phyloP scores from a whole-genome alignment of 2,797 vertebrate species.

The Antennarius maculatus region DNA sequence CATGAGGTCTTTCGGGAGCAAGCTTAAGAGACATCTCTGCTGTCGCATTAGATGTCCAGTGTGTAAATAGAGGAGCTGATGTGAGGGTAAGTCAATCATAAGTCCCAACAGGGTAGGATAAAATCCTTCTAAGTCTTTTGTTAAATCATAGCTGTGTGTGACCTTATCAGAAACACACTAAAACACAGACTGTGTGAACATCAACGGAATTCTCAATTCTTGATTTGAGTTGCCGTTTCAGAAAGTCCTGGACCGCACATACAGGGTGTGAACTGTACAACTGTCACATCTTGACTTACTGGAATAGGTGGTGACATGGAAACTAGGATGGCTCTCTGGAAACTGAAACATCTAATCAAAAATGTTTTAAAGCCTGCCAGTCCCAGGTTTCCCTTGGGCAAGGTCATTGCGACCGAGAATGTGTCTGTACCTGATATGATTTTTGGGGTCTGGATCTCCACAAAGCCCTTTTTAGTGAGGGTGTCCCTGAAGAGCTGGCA shows the following conservation, averaged over 20 bases:
- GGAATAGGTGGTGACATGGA: conserved; percentile 15
- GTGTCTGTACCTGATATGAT: conserved; percentile 93
- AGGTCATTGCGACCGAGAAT: neutral
- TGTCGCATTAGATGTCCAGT: conserved; percentile 40
- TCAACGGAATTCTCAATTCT: conserved; percentile 12
- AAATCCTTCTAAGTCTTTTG: neutral
- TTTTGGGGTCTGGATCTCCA: conserved; percentile 99
- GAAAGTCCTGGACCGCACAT: neutral
- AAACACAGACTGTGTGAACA: neutral
- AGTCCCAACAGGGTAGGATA: conserved; percentile 14
- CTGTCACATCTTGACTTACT: conserved; percentile 43
- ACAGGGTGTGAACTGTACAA: conserved; percentile 46
- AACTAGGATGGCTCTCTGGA: conserved; percentile 12
- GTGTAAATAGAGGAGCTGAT: conserved; percentile 25
- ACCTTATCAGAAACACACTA: neutral
- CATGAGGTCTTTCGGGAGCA: conserved; percentile 31
- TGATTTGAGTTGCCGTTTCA: conserved; percentile 15
- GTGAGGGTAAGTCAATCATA: conserved; percentile 16
- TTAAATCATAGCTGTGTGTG: neutral
- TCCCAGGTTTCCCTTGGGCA: conserved; percentile 5
- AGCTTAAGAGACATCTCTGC: conserved; percentile 32
- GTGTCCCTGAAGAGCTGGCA: conserved; percentile 98
- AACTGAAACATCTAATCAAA: conserved; percentile 14
- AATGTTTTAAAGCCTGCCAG: neutral
- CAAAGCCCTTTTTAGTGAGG: conserved; percentile 93